Evolutionary conservation across 2,888 invertebrate species (phyloP).

Genomic region (Diarsia brunnea): DNA sequence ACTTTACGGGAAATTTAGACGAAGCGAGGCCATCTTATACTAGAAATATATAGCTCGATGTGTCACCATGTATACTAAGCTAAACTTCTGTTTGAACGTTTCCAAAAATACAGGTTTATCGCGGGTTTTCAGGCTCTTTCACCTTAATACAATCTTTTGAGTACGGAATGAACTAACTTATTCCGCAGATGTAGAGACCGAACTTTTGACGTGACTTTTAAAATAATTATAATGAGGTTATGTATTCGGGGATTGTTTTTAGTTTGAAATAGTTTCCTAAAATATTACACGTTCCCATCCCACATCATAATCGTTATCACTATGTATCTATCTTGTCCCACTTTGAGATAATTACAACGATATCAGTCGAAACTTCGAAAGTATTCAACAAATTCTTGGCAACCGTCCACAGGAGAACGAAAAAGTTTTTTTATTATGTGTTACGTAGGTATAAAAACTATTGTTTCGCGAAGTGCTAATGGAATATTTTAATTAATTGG

Average conservation of each 20-base stretch:
- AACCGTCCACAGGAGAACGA: constrained; percentile 31
- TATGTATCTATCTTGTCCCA: constrained; percentile 59
- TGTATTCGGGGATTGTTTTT: not conserved
- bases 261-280: constrained; percentile 14
- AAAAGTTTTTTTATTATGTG: constrained; percentile 51
- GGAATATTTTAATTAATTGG: constrained; percentile 48
- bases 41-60: too few species aligned
- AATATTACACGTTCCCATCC: constrained; percentile 26
- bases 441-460: constrained; percentile 36
- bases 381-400: constrained; percentile 68
- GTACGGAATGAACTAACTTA: not conserved
- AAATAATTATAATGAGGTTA: not conserved
- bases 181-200: not conserved
- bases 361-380: constrained; percentile 55
- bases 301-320: constrained; percentile 33
- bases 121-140: too few species aligned
- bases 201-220: not conserved
- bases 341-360: constrained; percentile 67
- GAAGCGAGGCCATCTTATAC: too few species aligned
- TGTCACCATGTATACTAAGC: too few species aligned
- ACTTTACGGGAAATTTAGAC: too few species aligned
- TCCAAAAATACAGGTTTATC: not conserved
- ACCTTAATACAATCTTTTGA: not conserved
- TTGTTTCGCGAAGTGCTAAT: constrained; percentile 57
- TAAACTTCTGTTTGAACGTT: not conserved